phyloP scores from a whole-genome alignment of 23 tunicate species.

The Corella eumyota region DNA sequence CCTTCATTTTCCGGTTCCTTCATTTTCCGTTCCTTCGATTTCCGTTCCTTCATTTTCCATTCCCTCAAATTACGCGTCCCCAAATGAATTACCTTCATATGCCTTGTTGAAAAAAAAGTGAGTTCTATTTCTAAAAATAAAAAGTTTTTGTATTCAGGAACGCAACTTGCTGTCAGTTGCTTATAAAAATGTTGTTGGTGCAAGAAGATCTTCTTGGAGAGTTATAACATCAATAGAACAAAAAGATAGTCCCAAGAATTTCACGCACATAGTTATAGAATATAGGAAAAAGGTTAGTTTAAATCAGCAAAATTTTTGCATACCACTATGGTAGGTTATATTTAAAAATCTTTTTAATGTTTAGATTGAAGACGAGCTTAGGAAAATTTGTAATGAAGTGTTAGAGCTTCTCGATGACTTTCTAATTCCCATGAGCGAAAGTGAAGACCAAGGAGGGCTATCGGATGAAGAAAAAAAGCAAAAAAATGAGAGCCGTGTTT shows the following conservation, averaged over 20 bases:
- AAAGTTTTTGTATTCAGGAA: too few relatives aligned
- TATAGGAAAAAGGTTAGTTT: constrained; percentile 35
- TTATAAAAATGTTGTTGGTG: too few relatives aligned
- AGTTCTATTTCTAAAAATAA: too few relatives aligned
- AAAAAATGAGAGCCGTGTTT: constrained; percentile 36
- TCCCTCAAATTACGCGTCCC: too few relatives aligned
- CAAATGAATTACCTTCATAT: too few relatives aligned
- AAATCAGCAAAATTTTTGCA: too few relatives aligned
- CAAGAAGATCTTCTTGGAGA: constrained; percentile 50
- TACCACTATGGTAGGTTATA: background rate
- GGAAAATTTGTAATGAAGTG: constrained; percentile 26
- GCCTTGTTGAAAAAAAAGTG: too few relatives aligned
- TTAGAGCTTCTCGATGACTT: constrained; percentile 7
- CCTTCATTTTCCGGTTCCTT: too few relatives aligned
- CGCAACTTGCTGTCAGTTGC: too few relatives aligned
- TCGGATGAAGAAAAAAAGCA: too few relatives aligned
- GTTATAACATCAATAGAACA: constrained; percentile 57
- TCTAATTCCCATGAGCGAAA: constrained; percentile 3
- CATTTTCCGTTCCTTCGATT: too few relatives aligned
- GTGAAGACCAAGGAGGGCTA: background rate
- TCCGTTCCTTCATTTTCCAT: too few relatives aligned
- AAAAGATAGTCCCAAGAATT: constrained; percentile 15
- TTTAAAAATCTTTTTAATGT: background rate
- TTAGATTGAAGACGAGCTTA: constrained; percentile 38
- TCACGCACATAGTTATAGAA: constrained; percentile 13